Base-by-base conservation (phyloP, 1,140 invertebrate genomes). In the Dreissena rostriformis region DNA sequence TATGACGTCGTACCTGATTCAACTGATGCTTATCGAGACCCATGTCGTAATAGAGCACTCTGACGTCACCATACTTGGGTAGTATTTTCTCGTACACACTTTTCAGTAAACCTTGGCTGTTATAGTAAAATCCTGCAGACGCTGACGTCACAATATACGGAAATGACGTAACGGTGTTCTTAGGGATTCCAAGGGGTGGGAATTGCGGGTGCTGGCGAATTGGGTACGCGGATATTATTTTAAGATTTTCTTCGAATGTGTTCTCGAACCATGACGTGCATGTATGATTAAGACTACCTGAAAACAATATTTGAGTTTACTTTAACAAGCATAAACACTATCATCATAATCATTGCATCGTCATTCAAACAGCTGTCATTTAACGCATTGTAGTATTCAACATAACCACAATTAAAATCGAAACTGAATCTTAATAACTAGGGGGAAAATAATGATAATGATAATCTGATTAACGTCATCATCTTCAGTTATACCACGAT, bases 21-120 rank as follows among this genome's bases (percentile, higher is more conserved):
- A 14, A n/a, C 39, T 82, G 57, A 11, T 28, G 6, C 7, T 8
- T 24, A 22, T 11, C 24, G 0, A 84, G 51, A 26, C 82, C 82
- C 67, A 84, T 71, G 49, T 84, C 74, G 61, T 84, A 84, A 24
- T 77, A 84, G 24, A 84, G 55, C 0, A 84, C 24, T 53, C 61
- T 84, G 14, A 84, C 61, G 53, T 78, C 55, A 65, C 68, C 55
- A 28, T 84, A 84, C 52, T 61, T 78, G 14, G 82, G 82, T 22
- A 77, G 6, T 17, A 84, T 1, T 6, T 57, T 61, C 22, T 71
- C 66, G 39, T 84, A 53, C 12, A 84, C 39, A 12, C 72, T 70
- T 26, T 84, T 70, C 11, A 84, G n/a, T 5, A 84, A 39, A 0
- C 74, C 82, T 53, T 84, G 82, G 4, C 72, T 39, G 17, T 51